Conservation (phyloP, 2,797 vertebrate species). For the Rhinatrema bivittatum region DNA sequence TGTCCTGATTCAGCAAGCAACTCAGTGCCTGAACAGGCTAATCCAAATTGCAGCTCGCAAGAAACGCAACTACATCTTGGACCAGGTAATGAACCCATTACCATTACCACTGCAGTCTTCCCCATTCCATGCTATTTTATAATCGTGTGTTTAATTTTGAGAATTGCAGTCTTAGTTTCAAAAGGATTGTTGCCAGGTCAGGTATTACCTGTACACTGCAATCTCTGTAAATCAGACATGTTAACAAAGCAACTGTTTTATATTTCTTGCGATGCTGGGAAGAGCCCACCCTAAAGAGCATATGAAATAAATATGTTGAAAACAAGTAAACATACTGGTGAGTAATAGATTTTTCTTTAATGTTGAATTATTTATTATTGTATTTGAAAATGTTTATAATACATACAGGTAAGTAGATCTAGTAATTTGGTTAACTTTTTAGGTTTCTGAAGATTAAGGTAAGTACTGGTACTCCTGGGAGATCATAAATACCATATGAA, state of each 20-base stretch:
- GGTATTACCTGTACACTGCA: slow-evolving; percentile 23
- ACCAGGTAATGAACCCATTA: slow-evolving; percentile 63
- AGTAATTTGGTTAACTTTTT: slow-evolving; percentile 58
- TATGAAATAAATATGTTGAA: too few species aligned
- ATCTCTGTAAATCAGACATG: slow-evolving; percentile 23
- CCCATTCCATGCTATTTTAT: too few species aligned
- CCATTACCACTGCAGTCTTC: not conserved
- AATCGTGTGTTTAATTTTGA: too few species aligned
- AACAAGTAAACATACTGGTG: slow-evolving; percentile 77
- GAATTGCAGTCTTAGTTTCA: too few species aligned
- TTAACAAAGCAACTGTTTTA: too few species aligned
- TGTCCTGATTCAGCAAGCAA: slow-evolving; percentile 86
- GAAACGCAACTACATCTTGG: slow-evolving; percentile 91
- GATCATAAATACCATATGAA: slow-evolving; percentile 15
- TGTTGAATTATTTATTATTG: slow-evolving; percentile 56
- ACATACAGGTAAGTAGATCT: slow-evolving; percentile 61
- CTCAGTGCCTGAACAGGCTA: slow-evolving; percentile 89
- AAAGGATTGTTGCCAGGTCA: too few species aligned
- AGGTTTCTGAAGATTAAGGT: slow-evolving; percentile 51
- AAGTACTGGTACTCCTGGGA: slow-evolving; percentile 47
- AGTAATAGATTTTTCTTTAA: slow-evolving; percentile 69
- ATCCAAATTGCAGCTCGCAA: slow-evolving; percentile 91
- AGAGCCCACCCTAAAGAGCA: too few species aligned
- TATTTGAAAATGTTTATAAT: slow-evolving; percentile 56
- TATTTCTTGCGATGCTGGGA: too few species aligned